Evolutionary conservation across 2,113 vertebrate species (phyloP), one percentile per base, ranked within the genome.

Genomic region (Poeciliopsis occidentalis): DNA sequence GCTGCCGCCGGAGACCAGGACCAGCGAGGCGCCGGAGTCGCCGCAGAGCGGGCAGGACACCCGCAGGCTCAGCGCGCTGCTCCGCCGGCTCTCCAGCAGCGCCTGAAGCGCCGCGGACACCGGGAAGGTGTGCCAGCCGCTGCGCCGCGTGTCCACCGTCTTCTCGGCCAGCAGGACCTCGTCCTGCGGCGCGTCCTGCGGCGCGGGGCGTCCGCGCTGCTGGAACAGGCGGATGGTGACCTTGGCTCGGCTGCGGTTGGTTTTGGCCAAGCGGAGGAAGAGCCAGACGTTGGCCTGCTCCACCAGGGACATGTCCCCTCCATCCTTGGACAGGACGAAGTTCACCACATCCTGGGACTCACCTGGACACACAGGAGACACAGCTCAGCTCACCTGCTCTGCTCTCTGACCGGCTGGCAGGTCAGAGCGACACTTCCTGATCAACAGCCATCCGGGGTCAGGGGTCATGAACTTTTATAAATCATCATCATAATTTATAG

Each of bases 231-330:
- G 94, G 75, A 99, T 96, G 81, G 95, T 96, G 78, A 98, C 94
- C 91, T 95, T 97, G 84, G 96, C 95, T 34, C 96, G 94, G 84
- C 96, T 98, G 71, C 97, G 95, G 87, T 97, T 98, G 80, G 95
- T 94, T 90, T 98, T 99, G 13, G 96, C 94, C 82, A 99, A 88
- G 80, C 97, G 96, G 4, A 99, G 93, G 83, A 99, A 99, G 73
- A 99, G 95, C 98, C 98, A 99, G 66, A 98, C 92, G 80, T 98
- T 96, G 17, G 98, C 97, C 51, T 96, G 96, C 64, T 97, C 96
- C 90, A 99, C 96, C 84, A 97, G 91, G 0, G 96, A 96, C 27
- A 96, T 90, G 37, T 96, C 96, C 2, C 95, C 94, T 12, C 96
- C 96, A 85, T 98, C 97, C 91, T 95, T 96, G 67, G 98, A 97